Conservation (phyloP, 2,113 vertebrate species). For the Stigmatopora argus region DNA sequence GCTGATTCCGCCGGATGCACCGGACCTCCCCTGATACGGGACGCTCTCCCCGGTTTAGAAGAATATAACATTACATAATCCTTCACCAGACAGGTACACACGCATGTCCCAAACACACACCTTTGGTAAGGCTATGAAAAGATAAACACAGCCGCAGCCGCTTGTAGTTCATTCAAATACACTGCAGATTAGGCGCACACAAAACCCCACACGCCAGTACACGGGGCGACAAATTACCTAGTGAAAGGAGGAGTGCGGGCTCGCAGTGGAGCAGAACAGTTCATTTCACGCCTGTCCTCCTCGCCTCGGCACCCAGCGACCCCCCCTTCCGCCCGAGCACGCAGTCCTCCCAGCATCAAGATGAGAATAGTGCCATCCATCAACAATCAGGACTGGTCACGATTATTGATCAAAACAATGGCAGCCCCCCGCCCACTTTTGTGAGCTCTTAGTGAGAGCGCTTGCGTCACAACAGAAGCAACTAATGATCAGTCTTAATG, state of each 20-base stretch:
- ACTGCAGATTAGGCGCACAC: conserved; percentile 22
- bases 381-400: conserved; percentile 61
- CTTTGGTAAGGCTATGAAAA: conserved; percentile 41
- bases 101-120: conserved; percentile 19
- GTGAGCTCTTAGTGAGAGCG: conserved; percentile 40
- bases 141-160: conserved; percentile 33
- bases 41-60: conserved; percentile 43
- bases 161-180: conserved; percentile 29
- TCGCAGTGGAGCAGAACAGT: conserved; percentile 97
- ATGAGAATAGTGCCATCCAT: conserved; percentile 72
- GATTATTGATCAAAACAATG: conserved; percentile 59
- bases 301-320: conserved; percentile 71
- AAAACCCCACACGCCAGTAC: conserved; percentile 50
- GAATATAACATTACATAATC: conserved; percentile 55
- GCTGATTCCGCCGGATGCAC: conserved; percentile 67
- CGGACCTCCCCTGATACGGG: conserved; percentile 51
- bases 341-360: conserved; percentile 34
- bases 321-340: conserved; percentile 10
- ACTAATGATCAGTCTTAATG: conserved; percentile 69
- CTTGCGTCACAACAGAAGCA: conserved; percentile 59
- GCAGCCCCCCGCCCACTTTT: conserved; percentile 21
- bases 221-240: conserved; percentile 85
- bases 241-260: conserved; percentile 86
- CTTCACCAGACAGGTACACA: conserved; percentile 26
- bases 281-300: conserved; percentile 99